Percentiles rank a stretch among this genome's conserved stretches.
Evolutionary conservation across 2,797 vertebrate genomes (phyloP).

Genomic region (Limosa lapponica): DNA sequence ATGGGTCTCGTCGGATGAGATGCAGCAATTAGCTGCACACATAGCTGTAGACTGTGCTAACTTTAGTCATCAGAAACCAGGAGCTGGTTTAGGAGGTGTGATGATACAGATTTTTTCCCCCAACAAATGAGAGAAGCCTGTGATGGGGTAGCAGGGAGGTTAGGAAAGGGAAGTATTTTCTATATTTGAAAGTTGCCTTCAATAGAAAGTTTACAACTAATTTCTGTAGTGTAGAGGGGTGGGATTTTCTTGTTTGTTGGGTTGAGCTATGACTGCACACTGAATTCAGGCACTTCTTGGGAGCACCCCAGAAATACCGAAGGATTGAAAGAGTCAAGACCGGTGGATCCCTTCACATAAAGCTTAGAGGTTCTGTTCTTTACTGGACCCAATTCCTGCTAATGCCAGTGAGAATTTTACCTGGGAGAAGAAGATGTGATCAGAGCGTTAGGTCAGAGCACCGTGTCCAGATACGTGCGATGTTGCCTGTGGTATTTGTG

Average conservation of each 20-base stretch:
- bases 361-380: background rate
- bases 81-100: background rate
- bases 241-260: background rate
- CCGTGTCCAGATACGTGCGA: fast-evolving
- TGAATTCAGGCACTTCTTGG: background rate
- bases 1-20: background rate
- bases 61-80: background rate
- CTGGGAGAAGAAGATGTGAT: background rate
- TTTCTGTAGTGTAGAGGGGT: background rate
- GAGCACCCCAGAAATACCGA: background rate
- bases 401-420: background rate
- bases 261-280: background rate
- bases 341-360: background rate
- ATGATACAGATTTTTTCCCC: background rate
- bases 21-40: background rate
- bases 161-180: background rate
- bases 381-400: background rate
- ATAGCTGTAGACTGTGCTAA: fast-evolving
- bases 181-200: background rate
- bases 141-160: background rate
- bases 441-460: background rate
- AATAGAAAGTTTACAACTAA: background rate
- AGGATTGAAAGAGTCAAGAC: background rate
- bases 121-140: background rate
- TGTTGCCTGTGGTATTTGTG: background rate